phyloP scores from a whole-genome alignment of 2,797 vertebrate species.

The Gymnothorax reevesii region DNA sequence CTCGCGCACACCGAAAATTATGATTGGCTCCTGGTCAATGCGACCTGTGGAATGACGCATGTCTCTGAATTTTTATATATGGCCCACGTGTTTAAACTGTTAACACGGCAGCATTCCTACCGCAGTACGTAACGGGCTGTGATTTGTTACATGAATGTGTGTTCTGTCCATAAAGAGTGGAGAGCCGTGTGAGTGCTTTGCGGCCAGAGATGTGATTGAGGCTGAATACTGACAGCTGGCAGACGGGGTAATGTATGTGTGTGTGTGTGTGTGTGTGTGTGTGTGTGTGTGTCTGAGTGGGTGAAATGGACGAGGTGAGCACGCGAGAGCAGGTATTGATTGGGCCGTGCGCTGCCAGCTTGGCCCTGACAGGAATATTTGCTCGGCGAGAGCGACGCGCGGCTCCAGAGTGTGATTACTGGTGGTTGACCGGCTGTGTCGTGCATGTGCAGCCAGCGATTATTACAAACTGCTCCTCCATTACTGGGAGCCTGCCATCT shows the following conservation, averaged over 20 bases:
- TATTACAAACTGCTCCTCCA: neutral
- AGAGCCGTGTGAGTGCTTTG: conserved; percentile 18
- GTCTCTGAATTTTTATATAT: neutral
- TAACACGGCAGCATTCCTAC: neutral
- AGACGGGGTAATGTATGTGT: neutral
- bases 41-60: conserved; percentile 22
- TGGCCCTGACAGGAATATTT: neutral
- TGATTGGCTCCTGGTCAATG: conserved; percentile 36
- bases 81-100: neutral
- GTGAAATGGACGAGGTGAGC: neutral
- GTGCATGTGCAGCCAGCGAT: neutral
- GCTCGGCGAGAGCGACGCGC: neutral
- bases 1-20: conserved; percentile 14
- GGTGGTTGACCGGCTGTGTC: neutral
- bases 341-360: neutral
- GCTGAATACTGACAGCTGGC: conserved; percentile 41
- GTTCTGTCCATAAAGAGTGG: neutral
- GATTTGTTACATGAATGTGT: conserved; percentile 46
- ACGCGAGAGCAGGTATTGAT: neutral
- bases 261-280: neutral
- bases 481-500: neutral
- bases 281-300: conserved; percentile 35
- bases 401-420: neutral
- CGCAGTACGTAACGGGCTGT: neutral
- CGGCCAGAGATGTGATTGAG: conserved; percentile 53